These are phyloP conservation scores for Drosophila imparisetae DNA, from an alignment of 2,888 invertebrate genomes.

Conservation along the genomic window DNA sequence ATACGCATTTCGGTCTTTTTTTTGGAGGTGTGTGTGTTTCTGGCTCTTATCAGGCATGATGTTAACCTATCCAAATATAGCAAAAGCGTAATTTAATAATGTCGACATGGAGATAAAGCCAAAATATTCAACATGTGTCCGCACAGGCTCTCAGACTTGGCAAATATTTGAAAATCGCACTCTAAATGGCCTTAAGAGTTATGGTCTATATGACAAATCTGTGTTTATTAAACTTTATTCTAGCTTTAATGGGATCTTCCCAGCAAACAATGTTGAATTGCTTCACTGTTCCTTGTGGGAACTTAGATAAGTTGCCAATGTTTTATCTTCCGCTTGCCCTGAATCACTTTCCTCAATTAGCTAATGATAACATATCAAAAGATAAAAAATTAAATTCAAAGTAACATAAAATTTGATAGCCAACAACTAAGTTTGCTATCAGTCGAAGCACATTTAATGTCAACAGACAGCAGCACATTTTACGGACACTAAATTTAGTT, in stretches of 20 bases:
- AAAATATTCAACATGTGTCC: constrained; percentile 9
- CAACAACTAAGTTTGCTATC: not conserved
- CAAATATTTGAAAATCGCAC: constrained; percentile 62
- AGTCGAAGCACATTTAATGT: constrained; percentile 3
- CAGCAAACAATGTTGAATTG: not conserved
- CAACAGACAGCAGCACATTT: not conserved
- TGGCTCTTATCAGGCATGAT: constrained; percentile 47
- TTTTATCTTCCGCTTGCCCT: not conserved
- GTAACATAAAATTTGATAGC: not conserved
- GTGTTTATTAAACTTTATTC: not conserved
- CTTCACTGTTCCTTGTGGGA: not conserved
- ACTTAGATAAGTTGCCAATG: not conserved
- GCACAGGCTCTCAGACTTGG: not conserved
- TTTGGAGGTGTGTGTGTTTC: not conserved
- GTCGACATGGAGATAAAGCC: constrained; percentile 33
- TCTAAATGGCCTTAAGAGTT: constrained; percentile 6
- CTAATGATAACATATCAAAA: not conserved
- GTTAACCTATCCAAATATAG: constrained; percentile 72
- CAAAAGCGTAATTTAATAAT: constrained; percentile 68
- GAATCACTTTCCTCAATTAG: not conserved
- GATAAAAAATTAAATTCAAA: not conserved
- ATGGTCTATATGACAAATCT: not conserved
- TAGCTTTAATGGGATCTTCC: not conserved
- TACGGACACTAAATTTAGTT: not conserved
- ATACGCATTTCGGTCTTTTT: constrained; percentile 32